Evolutionary conservation across 2,113 vertebrate species (phyloP).

Genomic region (Malurus alboscapulatus): DNA sequence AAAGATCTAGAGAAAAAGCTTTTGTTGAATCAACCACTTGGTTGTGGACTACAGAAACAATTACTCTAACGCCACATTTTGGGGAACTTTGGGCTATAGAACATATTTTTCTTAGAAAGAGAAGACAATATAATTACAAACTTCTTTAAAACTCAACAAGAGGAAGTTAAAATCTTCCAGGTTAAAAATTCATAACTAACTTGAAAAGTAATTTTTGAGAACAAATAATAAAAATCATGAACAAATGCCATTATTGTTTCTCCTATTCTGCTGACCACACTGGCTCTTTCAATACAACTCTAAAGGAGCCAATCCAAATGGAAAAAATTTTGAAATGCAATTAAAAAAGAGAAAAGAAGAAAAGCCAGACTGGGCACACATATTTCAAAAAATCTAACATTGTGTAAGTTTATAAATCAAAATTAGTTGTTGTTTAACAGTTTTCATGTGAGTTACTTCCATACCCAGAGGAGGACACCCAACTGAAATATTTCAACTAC

Average conservation of each 20-base stretch:
- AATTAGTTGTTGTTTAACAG: neutral
- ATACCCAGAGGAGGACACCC: neutral
- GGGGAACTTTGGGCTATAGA: neutral
- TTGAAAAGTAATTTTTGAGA: neutral
- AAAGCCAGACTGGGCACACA: neutral
- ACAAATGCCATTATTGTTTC: neutral
- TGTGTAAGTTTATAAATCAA: neutral
- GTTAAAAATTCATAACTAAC: neutral
- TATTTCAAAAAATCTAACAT: neutral
- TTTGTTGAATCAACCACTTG: neutral
- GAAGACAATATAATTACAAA: neutral
- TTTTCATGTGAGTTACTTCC: neutral
- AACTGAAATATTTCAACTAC: neutral
- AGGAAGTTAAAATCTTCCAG: neutral
- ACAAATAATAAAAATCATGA: neutral
- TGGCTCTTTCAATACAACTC: neutral
- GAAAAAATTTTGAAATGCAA: neutral
- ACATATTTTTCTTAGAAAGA: conserved; percentile 1
- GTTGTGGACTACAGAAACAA: neutral
- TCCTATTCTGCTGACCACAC: neutral
- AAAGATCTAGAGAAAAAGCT: neutral
- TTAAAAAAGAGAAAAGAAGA: neutral
- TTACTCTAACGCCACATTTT: neutral
- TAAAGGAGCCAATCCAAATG: neutral
- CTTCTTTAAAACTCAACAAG: neutral